Conservation (phyloP, 2,797 vertebrate species). For the Enteromius argenteus region DNA sequence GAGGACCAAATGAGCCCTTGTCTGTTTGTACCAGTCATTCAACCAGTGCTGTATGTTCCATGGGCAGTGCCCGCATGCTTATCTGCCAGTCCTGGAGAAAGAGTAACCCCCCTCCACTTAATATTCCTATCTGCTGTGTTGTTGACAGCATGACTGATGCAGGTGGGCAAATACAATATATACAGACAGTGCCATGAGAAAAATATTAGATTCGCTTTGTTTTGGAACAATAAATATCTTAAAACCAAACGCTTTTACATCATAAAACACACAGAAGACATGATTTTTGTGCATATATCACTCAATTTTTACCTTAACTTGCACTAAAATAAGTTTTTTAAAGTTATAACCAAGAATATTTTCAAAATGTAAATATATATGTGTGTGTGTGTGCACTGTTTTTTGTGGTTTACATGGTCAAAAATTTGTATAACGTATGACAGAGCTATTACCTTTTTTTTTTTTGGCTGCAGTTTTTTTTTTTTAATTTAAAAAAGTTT, state of each 20-base stretch:
- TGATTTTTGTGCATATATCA: too few species aligned
- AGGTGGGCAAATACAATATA: conserved; percentile 47
- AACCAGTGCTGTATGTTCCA: conserved; percentile 68
- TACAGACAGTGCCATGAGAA: conserved; percentile 42
- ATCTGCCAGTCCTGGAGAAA: conserved; percentile 40
- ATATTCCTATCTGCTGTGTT: conserved; percentile 39
- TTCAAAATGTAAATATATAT: too few species aligned
- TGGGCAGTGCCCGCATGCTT: conserved; percentile 29
- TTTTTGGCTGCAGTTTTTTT: too few species aligned
- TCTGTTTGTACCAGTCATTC: conserved; percentile 75
- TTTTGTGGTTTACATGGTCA: too few species aligned
- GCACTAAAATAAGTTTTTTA: too few species aligned
- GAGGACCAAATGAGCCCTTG: conserved; percentile 70
- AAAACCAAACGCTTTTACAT: neutral
- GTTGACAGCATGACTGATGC: conserved; percentile 32
- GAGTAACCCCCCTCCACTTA: neutral
- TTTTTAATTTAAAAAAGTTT: too few species aligned
- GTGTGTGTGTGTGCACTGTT: too few species aligned
- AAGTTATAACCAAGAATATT: too few species aligned
- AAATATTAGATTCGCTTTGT: conserved; percentile 9
- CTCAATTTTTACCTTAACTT: too few species aligned
- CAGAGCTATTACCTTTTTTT: too few species aligned
- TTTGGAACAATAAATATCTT: neutral
- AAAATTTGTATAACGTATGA: too few species aligned
- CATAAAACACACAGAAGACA: too few species aligned